phyloP scores from a whole-genome alignment of 2,797 vertebrate genomes.

The Loris lydekkerianus region DNA sequence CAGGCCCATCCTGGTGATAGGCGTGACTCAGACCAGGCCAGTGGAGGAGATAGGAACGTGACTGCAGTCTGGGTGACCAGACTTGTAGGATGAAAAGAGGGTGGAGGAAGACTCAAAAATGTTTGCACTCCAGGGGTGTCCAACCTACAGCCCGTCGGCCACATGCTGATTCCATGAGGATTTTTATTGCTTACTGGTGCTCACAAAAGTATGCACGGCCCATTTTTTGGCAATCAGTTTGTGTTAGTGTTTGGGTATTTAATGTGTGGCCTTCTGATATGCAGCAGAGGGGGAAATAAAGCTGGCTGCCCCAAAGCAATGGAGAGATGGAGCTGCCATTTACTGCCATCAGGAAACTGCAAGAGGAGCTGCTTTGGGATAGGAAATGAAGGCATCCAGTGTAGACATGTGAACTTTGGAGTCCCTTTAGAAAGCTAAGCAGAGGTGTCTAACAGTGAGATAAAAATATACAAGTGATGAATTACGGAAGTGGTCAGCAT shows the following conservation, averaged over 20 bases:
- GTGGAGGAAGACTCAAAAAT: too few species aligned
- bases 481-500: not conserved
- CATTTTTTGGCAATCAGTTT: too few species aligned
- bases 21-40: not conserved
- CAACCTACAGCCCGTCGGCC: too few species aligned
- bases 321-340: not conserved
- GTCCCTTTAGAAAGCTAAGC: not conserved
- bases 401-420: not conserved
- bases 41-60: not conserved
- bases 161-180: too few species aligned
- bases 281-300: too few species aligned
- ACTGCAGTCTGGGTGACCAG: too few species aligned
- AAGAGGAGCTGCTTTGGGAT: not conserved
- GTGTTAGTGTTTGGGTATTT: too few species aligned
- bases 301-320: too few species aligned
- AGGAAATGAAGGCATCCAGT: not conserved
- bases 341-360: not conserved
- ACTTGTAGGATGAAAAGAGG: not conserved
- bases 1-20: not conserved
- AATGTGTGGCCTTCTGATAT: too few species aligned
- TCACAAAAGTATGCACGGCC: too few species aligned
- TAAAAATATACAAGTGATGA: not conserved
- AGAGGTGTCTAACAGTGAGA: not conserved
- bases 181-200: too few species aligned
- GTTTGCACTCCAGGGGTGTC: not conserved